Base-by-base conservation (phyloP, 1,140 invertebrate species). In the Semibalanus balanoides region DNA sequence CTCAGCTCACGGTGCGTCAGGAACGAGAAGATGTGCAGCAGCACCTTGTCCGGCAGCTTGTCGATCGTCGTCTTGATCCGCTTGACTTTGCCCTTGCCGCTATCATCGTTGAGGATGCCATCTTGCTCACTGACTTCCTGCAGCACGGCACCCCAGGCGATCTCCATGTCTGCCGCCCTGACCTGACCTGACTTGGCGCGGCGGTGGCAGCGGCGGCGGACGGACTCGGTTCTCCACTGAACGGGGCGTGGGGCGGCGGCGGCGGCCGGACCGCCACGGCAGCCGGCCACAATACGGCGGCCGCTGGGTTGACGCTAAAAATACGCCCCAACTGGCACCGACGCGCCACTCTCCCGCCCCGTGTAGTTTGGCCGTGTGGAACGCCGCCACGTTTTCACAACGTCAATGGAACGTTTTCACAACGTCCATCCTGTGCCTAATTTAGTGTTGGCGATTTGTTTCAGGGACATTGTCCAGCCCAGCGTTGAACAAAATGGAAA, bases 21-120 rank as follows among this genome's bases (percentile, higher is more conserved):
- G 84, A 98, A 99, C 14, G 92, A 92, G 85, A 99, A 99, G 82
- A 97, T 92, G 80, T 94, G 91, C 76, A 98, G 85, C 1, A 99
- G 85, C 7, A 99, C 92, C 85, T 98, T 98, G 83, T 99, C 97
- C 19, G 97, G 96, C 29, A 99, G 85, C 84, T 98, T 97, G 83
- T 98, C 96, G 82, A 99, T 95, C 0, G 93, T 96, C 94, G 70
- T 30, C 70, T 72, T 72, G 28, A 30, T 28, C n/a, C 70, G 70
- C 28, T 29, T 28, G 3, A 30, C 28, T 72, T 72, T 28, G n/a
- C 29, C 70, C 28, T 30, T 72, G 70, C 70, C 9, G 70, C 9
- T 11, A 3, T 72, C 28, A 64, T 72, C 29, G 70, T 72, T 72
- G 70, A 72, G 28, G 19, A 72, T 72, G n/a, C 70, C 70, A 9